Percentiles rank a stretch among this genome's conserved stretches.
Evolutionary conservation across 2,113 vertebrate genomes (phyloP).

Genomic region (Carettochelys insculpta): DNA sequence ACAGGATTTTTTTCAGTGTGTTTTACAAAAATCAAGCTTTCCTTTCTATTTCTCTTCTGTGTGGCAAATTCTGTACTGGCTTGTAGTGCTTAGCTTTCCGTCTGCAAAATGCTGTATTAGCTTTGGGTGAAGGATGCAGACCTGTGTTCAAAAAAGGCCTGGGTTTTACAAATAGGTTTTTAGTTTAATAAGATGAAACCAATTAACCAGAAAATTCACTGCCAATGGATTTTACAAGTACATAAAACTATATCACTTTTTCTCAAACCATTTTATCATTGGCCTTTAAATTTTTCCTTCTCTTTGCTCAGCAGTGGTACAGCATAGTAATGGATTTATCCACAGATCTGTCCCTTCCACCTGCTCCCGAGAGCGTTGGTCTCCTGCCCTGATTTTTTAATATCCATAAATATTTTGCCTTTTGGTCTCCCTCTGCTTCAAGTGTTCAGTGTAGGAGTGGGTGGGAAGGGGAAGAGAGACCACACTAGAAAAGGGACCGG

Average conservation of each 20-base stretch:
- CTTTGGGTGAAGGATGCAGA: constrained; percentile 33
- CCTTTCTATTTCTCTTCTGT: not conserved
- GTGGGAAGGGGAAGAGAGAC: too few relatives aligned
- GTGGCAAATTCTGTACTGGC: not conserved
- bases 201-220: constrained; percentile 66
- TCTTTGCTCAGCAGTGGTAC: constrained; percentile 9
- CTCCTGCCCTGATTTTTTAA: not conserved
- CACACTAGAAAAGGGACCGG: too few relatives aligned
- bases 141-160: constrained; percentile 27
- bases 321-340: constrained; percentile 33
- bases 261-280: constrained; percentile 49
- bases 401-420: not conserved
- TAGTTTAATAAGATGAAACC: constrained; percentile 65
- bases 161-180: constrained; percentile 54
- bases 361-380: constrained; percentile 31
- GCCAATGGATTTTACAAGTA: constrained; percentile 54
- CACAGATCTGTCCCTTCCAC: not conserved
- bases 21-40: constrained; percentile 20
- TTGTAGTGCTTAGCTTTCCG: constrained; percentile 31
- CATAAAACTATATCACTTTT: constrained; percentile 69
- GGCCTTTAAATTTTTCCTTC: constrained; percentile 37
- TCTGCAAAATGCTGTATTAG: constrained; percentile 13
- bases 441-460: not conserved
- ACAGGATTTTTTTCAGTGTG: not conserved
- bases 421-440: not conserved